phyloP scores from a whole-genome alignment of 2,113 vertebrate species.

The Percopsis transmontana region DNA sequence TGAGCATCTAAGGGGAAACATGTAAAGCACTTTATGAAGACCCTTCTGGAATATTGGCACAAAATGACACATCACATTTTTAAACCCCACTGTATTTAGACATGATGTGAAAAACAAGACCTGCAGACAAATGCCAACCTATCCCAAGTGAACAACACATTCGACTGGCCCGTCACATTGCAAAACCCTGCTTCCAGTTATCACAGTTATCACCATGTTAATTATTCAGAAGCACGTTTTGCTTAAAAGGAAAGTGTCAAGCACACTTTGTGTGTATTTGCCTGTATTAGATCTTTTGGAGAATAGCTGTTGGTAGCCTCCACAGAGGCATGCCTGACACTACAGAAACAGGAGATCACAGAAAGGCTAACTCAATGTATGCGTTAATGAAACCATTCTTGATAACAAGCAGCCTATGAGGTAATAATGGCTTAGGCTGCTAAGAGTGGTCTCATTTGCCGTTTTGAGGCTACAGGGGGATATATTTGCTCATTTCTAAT shows the following conservation, averaged over 20 bases:
- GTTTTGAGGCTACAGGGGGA: too few species aligned
- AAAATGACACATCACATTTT: constrained; percentile 12
- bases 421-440: too few species aligned
- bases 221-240: constrained; percentile 35
- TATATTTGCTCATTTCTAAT: too few species aligned
- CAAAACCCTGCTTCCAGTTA: neutral
- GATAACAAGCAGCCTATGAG: too few species aligned
- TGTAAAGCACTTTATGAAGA: constrained; percentile 18
- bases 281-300: neutral
- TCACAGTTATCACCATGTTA: constrained; percentile 38
- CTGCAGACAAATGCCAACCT: neutral
- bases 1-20: constrained; percentile 23
- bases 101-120: constrained; percentile 3
- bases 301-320: neutral
- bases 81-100: neutral
- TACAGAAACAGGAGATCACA: too few species aligned
- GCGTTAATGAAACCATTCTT: too few species aligned
- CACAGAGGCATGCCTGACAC: neutral
- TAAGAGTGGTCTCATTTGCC: too few species aligned
- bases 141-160: neutral
- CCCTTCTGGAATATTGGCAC: constrained; percentile 7
- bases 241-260: neutral
- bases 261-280: neutral
- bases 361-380: too few species aligned
- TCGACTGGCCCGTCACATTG: neutral